Conservation (phyloP, 2,888 invertebrate genomes). For the Drosophila peninsularis region DNA sequence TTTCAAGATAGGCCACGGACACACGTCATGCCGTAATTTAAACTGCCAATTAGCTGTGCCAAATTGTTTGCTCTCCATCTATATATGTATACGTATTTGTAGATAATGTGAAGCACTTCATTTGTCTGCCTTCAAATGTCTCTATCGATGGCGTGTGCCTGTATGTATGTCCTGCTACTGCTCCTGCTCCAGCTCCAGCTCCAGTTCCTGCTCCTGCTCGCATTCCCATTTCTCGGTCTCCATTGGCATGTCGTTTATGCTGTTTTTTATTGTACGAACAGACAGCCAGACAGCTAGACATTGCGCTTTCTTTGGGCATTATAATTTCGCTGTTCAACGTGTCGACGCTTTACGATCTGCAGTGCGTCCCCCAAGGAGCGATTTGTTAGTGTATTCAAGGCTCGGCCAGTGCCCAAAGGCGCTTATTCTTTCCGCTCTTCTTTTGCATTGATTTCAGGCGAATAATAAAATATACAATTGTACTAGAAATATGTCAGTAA, state of each 20-base stretch:
- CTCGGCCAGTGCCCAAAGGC: not conserved
- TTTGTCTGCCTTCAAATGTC: conserved; percentile 56
- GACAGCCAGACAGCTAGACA: conserved; percentile 21
- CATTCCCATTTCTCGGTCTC: conserved; percentile 22
- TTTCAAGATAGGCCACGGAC: conserved; percentile 42
- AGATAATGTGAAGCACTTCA: conserved; percentile 52
- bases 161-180: conserved; percentile 25
- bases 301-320: conserved; percentile 22
- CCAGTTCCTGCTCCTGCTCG: not conserved
- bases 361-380: not conserved
- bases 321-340: not conserved
- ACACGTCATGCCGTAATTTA: conserved; percentile 52
- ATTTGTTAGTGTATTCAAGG: conserved; percentile 14
- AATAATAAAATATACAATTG: conserved; percentile 75
- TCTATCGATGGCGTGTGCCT: conserved; percentile 54
- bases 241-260: conserved; percentile 33
- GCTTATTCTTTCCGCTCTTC: conserved; percentile 11
- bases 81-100: not conserved
- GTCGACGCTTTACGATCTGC: not conserved
- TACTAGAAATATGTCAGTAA: conserved; percentile 75
- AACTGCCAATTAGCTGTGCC: conserved; percentile 68
- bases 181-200: too few species aligned
- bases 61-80: conserved; percentile 44
- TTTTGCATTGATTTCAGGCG: conserved; percentile 68
- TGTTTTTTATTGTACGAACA: conserved; percentile 42